Conservation (phyloP, 2,113 vertebrate genomes). For the Cephalopholis sonnerati region DNA sequence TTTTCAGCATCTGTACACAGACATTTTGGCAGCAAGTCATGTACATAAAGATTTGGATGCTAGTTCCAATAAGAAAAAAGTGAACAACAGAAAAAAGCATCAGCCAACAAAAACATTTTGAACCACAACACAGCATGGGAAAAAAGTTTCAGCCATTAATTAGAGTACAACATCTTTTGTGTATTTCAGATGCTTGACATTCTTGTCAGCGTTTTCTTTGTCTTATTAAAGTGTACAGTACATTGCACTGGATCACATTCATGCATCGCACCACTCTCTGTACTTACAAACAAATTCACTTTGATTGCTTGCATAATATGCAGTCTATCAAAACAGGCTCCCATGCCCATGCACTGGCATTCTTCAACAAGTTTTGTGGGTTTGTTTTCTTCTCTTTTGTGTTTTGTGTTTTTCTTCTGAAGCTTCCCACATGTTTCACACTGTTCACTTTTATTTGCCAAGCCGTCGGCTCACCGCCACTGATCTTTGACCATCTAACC, state of each 20-base stretch:
- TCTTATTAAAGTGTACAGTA: no score
- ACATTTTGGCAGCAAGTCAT: neutral
- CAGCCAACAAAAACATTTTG: neutral
- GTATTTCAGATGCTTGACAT: neutral
- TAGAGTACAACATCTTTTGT: neutral
- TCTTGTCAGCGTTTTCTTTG: neutral
- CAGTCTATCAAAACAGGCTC: neutral
- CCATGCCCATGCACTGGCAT: neutral
- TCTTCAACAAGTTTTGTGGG: neutral
- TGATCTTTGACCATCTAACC: slow-evolving; percentile 50
- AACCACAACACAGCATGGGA: neutral
- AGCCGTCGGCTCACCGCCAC: neutral
- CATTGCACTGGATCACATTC: neutral
- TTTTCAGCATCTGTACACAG: neutral
- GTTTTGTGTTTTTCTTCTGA: neutral
- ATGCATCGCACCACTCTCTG: neutral
- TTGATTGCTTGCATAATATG: neutral
- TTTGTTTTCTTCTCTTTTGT: neutral
- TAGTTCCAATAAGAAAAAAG: neutral
- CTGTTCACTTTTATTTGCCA: slow-evolving; percentile 27
- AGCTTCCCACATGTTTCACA: neutral
- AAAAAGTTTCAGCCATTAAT: neutral
- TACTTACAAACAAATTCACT: neutral
- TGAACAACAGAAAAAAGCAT: neutral
- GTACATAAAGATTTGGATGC: neutral